Evolutionary conservation across 2,888 invertebrate species (phyloP).

Genomic region (Erebia aethiops): DNA sequence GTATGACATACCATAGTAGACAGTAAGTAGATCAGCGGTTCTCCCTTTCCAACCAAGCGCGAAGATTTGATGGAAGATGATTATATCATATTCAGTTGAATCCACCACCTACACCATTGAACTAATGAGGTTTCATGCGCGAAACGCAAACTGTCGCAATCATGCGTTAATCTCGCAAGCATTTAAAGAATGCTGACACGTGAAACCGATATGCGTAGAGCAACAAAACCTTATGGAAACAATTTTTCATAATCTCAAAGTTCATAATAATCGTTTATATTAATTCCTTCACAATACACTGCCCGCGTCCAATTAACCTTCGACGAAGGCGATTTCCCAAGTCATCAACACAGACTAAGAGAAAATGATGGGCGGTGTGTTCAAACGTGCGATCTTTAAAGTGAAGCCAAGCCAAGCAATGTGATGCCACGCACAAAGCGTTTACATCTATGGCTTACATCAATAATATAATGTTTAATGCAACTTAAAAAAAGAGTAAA

Average conservation of each 20-base stretch:
- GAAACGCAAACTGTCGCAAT: neutral
- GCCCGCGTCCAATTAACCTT: constrained; percentile 79
- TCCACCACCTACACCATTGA: neutral
- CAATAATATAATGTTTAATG: no score
- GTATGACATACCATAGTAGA: no score
- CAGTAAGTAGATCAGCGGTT: no score
- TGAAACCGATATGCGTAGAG: constrained; percentile 21
- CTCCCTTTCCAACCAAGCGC: no score
- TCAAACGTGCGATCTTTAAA: neutral
- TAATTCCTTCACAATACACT: constrained; percentile 73
- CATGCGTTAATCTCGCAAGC: constrained; percentile 19
- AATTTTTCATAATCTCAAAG: constrained; percentile 48
- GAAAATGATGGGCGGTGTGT: neutral
- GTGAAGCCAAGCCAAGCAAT: neutral
- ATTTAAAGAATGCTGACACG: constrained; percentile 22
- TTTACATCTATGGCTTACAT: no score
- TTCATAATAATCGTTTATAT: constrained; percentile 55
- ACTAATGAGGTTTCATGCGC: neutral
- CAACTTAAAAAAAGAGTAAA: no score
- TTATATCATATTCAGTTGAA: no score
- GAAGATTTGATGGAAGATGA: no score
- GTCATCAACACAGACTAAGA: constrained; percentile 50
- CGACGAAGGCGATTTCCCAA: constrained; percentile 67
- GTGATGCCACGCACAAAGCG: no score
- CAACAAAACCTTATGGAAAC: constrained; percentile 36